Evolutionary conservation across 2,888 invertebrate genomes (phyloP).

Genomic region (Lasioglossum morio): DNA sequence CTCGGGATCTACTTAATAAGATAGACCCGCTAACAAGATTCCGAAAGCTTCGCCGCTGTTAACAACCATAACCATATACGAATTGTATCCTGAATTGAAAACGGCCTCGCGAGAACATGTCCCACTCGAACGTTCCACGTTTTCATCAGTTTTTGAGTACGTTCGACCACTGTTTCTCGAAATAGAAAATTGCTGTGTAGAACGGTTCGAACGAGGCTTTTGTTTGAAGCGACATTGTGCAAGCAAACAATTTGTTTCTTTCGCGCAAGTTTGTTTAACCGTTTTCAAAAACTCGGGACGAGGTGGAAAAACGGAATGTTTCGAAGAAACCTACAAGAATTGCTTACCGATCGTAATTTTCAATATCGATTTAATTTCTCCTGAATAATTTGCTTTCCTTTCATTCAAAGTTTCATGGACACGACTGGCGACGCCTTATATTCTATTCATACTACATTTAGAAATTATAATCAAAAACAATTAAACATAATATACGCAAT

Average conservation of each 20-base stretch:
- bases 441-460: too few species aligned
- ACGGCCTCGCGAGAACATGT: background rate
- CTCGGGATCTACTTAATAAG: constrained; percentile 15
- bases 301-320: background rate
- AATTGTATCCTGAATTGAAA: background rate
- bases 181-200: background rate
- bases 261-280: background rate
- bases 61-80: background rate
- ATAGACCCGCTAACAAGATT: constrained; percentile 41
- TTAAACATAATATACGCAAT: too few species aligned
- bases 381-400: background rate
- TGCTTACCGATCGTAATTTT: too few species aligned
- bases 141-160: background rate
- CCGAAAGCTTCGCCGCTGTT: background rate
- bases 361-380: background rate
- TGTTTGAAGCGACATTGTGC: background rate
- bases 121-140: background rate
- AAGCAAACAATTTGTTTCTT: background rate
- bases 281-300: background rate
- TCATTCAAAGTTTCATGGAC: too few species aligned
- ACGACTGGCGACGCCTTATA: too few species aligned
- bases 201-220: background rate
- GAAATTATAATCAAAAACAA: too few species aligned
- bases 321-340: background rate
- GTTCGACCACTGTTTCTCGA: background rate